These are phyloP conservation scores for Acanthurus lineatus DNA, from an alignment of 2,797 vertebrate species.

Conservation along the genomic window DNA sequence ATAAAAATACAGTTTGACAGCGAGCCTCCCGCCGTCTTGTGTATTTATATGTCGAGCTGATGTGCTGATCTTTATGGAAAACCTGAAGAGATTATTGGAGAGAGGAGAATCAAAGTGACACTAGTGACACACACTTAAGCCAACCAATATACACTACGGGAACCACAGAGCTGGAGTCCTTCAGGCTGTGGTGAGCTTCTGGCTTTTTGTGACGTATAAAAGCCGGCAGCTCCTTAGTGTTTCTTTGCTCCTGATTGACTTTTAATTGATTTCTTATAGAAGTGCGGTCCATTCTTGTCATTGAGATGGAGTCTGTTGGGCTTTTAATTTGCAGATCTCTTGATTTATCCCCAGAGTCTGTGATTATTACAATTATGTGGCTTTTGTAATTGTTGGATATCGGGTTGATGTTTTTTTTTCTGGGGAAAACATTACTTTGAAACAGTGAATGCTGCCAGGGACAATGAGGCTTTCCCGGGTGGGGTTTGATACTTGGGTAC, in stretches of 20 bases:
- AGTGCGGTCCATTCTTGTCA: conserved; percentile 69
- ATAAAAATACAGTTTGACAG: neutral
- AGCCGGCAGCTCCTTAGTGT: conserved; percentile 38
- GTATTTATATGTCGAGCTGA: conserved; percentile 53
- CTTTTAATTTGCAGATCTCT: conserved; percentile 77
- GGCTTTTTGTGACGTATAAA: conserved; percentile 62
- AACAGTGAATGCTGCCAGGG: conserved; percentile 69
- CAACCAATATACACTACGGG: conserved; percentile 51
- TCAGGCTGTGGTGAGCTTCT: conserved; percentile 68
- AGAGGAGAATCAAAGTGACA: conserved; percentile 75
- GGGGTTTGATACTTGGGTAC: conserved; percentile 66
- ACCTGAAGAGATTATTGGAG: conserved; percentile 68
- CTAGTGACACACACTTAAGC: conserved; percentile 67
- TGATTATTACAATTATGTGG: conserved; percentile 83
- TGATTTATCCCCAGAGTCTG: conserved; percentile 73
- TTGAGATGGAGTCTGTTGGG: conserved; percentile 53
- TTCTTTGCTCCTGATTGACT: conserved; percentile 68
- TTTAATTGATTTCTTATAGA: conserved; percentile 81
- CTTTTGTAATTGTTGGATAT: conserved; percentile 79
- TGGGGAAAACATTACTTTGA: conserved; percentile 66
- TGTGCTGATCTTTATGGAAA: conserved; percentile 74
- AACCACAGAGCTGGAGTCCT: conserved; percentile 66
- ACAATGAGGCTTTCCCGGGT: conserved; percentile 68
- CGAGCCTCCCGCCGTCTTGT: conserved; percentile 26
- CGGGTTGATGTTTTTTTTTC: conserved; percentile 62